Percentiles rank a stretch among this genome's conserved stretches.
Evolutionary conservation across 1,140 invertebrate species (phyloP).

Genomic region (Philotrypesis tridentata): DNA sequence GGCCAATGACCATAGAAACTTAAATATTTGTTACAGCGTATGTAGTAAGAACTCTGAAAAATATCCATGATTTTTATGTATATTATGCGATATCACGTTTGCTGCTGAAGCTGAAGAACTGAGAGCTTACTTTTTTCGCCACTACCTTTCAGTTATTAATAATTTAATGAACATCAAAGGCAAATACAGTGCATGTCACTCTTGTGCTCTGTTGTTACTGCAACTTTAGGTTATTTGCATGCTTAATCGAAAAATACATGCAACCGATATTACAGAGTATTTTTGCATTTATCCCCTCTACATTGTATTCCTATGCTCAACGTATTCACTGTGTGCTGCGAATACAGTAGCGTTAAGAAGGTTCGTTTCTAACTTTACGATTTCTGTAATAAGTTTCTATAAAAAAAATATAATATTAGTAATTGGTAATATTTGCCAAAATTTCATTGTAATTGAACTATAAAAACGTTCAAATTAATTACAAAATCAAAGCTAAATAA

Average conservation of each 20-base stretch:
- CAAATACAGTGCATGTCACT: neutral
- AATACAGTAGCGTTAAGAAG: neutral
- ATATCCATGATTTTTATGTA: conserved; percentile 16
- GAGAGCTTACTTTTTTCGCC: neutral
- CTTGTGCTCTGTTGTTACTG: neutral
- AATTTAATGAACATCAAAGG: neutral
- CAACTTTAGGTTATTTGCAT: conserved; percentile 26
- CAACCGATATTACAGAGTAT: neutral
- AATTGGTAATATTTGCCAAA: no score
- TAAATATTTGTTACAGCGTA: conserved; percentile 28
- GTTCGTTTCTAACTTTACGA: no score
- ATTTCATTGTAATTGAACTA: no score
- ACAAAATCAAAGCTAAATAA: no score
- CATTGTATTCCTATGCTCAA: neutral
- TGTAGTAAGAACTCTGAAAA: conserved; percentile 11
- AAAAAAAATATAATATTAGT: no score
- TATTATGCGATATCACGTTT: neutral
- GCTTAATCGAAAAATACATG: conserved; percentile 6
- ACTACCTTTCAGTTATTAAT: neutral
- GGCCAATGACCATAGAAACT: conserved; percentile 28
- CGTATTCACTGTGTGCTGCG: neutral
- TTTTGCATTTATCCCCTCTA: neutral
- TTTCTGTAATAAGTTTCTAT: no score
- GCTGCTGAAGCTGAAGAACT: neutral
- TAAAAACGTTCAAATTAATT: no score